Evolutionary conservation across 2,113 vertebrate species (phyloP).

Genomic region (Zosterops pallidus): DNA sequence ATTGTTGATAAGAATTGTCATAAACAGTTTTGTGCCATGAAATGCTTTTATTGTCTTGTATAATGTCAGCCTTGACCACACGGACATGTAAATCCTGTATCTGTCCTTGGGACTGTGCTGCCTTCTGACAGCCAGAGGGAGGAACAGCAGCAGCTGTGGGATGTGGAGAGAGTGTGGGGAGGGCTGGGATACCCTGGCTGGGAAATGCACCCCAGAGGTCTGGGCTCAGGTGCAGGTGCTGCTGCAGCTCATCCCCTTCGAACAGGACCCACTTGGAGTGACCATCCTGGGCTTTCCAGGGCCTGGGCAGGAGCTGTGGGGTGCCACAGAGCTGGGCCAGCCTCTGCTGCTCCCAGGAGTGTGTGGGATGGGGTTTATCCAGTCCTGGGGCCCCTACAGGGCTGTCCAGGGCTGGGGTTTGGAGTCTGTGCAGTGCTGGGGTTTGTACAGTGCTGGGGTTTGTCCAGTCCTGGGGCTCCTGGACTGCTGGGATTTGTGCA

Average conservation of each 20-base stretch:
- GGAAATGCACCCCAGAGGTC: background rate
- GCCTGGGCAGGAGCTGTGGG: rapidly evolving
- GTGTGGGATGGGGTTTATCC: rapidly evolving
- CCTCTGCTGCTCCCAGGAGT: background rate
- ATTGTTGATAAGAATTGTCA: rapidly evolving
- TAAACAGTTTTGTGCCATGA: background rate
- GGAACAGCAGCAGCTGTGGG: background rate
- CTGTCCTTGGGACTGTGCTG: rapidly evolving
- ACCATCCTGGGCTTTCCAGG: rapidly evolving
- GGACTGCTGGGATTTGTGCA: background rate
- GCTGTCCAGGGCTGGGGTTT: no score
- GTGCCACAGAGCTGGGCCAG: background rate
- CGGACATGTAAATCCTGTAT: rapidly evolving
- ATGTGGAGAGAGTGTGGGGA: rapidly evolving
- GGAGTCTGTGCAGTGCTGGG: no score
- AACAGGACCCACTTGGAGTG: rapidly evolving
- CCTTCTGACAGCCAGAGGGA: background rate
- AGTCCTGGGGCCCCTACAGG: no score
- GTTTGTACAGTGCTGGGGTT: no score
- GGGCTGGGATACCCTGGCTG: rapidly evolving
- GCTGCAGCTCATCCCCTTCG: background rate
- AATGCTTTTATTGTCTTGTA: background rate
- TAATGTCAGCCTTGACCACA: background rate
- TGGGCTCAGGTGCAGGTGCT: rapidly evolving
- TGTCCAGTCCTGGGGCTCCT: background rate